Evolutionary conservation across 92 coral and sea anemone genomes (phyloP).

Genomic region (Zoanthus solanderi): DNA sequence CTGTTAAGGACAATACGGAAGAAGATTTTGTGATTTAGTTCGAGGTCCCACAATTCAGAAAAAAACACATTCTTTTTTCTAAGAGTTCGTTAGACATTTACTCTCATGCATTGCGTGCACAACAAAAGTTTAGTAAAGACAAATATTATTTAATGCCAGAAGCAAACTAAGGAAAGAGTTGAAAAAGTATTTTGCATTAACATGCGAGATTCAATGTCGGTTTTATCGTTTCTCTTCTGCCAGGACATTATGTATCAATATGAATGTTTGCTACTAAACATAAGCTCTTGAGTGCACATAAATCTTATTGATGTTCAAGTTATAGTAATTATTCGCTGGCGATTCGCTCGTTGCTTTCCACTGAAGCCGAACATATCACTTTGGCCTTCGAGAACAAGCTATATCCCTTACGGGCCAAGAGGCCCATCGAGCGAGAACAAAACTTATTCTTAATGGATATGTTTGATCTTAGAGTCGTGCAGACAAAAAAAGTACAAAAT

Average conservation of each 20-base stretch:
- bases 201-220: background rate
- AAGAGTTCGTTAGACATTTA: background rate
- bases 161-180: background rate
- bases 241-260: background rate
- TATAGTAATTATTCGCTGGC: background rate
- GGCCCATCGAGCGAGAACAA: background rate
- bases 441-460: background rate
- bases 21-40: background rate
- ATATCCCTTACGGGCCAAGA: too few relatives aligned
- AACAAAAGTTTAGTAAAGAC: background rate
- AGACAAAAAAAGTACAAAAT: background rate
- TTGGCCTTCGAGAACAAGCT: background rate
- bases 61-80: background rate
- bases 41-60: background rate
- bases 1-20: background rate
- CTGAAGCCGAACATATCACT: constrained; percentile 1
- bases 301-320: background rate
- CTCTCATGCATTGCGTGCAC: background rate
- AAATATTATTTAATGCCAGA: background rate
- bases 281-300: background rate
- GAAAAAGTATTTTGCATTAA: background rate
- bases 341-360: constrained; percentile 1
- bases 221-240: background rate
- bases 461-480: background rate
- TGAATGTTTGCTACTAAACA: background rate